phyloP scores from a whole-genome alignment of 1,140 invertebrate species.

The Watersipora subatra region DNA sequence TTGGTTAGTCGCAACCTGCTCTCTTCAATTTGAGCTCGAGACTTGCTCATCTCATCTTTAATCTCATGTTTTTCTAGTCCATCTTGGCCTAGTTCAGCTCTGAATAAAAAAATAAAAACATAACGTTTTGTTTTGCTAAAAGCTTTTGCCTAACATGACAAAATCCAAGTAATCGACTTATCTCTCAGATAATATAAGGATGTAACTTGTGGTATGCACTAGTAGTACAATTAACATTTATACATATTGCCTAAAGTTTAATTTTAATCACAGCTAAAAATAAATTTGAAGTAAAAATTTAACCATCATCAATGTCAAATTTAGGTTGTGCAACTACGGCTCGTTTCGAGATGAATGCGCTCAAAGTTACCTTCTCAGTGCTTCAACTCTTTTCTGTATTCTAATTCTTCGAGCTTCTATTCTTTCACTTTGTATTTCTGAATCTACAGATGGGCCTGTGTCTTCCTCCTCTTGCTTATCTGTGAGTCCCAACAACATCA shows the following conservation, averaged over 20 bases:
- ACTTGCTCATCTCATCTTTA: constrained; percentile 36
- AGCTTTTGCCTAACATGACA: not conserved
- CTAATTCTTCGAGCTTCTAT: constrained; percentile 30
- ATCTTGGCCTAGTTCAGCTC: constrained; percentile 31
- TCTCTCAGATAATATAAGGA: no score
- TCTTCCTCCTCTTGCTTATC: constrained; percentile 27
- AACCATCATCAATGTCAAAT: no score
- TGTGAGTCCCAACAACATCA: not conserved
- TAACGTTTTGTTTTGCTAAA: no score
- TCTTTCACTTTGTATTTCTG: constrained; percentile 32
- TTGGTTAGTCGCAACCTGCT: constrained; percentile 33
- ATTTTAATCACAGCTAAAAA: no score
- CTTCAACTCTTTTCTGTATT: constrained; percentile 29
- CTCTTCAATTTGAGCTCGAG: constrained; percentile 36
- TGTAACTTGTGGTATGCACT: no score
- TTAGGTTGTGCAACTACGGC: no score
- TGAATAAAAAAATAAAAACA: constrained; percentile 13
- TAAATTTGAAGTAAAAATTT: no score
- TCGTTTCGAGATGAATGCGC: no score
- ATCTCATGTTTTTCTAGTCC: constrained; percentile 27
- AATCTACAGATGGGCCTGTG: constrained; percentile 31
- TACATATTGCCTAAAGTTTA: no score
- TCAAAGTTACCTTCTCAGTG: constrained; percentile 21
- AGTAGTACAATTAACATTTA: no score
- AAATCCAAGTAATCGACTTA: no score